phyloP scores from a whole-genome alignment of 2,797 vertebrate species.

The Macrochelys suwanniensis region DNA sequence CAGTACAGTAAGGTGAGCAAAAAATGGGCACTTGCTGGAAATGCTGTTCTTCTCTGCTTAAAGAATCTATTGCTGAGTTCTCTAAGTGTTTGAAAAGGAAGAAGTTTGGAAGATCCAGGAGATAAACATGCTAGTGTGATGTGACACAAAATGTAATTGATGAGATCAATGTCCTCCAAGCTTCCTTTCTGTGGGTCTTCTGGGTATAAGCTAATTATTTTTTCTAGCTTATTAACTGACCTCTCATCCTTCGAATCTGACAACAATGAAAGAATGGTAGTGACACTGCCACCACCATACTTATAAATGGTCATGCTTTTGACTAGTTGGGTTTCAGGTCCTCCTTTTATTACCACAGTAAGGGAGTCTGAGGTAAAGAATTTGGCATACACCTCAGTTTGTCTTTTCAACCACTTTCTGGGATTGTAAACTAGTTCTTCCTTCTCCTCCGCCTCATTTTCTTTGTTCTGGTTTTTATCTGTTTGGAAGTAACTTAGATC shows the following conservation, averaged over 20 bases:
- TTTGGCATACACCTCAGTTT: conserved; percentile 79
- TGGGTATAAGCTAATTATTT: conserved; percentile 82
- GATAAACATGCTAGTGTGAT: conserved; percentile 83
- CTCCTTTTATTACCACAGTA: not conserved
- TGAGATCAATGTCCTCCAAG: conserved; percentile 80
- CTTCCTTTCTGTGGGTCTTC: conserved; percentile 68
- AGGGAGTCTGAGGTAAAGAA: conserved; percentile 79
- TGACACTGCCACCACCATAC: conserved; percentile 85
- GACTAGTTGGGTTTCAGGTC: conserved; percentile 69
- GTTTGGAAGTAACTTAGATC: conserved; percentile 90
- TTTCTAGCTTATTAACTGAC: conserved; percentile 70
- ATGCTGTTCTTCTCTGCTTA: conserved; percentile 69
- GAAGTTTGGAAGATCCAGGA: conserved; percentile 73
- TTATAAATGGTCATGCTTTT: conserved; percentile 83
- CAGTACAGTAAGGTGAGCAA: conserved; percentile 87
- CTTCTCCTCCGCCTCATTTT: conserved; percentile 68
- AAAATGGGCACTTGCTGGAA: conserved; percentile 82
- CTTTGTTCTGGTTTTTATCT: conserved; percentile 76
- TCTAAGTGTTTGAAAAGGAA: conserved; percentile 77
- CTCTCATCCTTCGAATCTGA: conserved; percentile 75
- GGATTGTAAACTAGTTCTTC: conserved; percentile 82
- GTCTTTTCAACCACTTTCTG: conserved; percentile 83
- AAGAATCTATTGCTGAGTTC: conserved; percentile 79
- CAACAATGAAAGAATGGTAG: conserved; percentile 83
- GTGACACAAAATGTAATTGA: conserved; percentile 82